These are phyloP conservation scores for Athalia cordata DNA, from an alignment of 2,888 invertebrate species.

Conservation along the genomic window DNA sequence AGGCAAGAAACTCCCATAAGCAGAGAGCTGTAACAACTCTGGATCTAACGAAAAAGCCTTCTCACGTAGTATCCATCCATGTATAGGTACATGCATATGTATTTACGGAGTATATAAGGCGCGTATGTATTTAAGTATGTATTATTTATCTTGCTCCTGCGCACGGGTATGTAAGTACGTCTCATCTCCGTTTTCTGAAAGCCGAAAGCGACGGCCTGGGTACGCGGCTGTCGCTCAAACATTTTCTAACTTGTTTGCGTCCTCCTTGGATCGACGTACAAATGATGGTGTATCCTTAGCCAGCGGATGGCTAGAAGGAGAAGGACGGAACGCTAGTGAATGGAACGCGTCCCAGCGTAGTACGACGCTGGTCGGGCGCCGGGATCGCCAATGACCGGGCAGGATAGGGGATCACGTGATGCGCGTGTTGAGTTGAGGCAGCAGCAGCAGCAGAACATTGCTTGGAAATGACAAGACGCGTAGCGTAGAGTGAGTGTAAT, in stretches of 20 bases:
- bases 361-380: conserved; percentile 57
- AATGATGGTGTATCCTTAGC: conserved; percentile 18
- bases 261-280: conserved; percentile 26
- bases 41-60: conserved; percentile 30
- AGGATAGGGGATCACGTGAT: conserved; percentile 64
- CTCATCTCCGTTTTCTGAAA: conserved; percentile 9
- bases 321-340: conserved; percentile 59
- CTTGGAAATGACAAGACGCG: conserved; percentile 69
- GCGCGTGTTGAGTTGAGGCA: conserved; percentile 62
- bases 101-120: neutral
- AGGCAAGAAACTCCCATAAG: conserved; percentile 27
- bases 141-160: neutral
- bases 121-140: neutral
- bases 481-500: conserved; percentile 57
- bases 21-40: neutral
- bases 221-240: conserved; percentile 32
- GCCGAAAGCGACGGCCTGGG: conserved; percentile 22
- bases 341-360: conserved; percentile 69
- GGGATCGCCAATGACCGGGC: conserved; percentile 60
- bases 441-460: conserved; percentile 63
- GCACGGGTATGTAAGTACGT: neutral
- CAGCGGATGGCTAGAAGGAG: conserved; percentile 29
- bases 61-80: neutral
- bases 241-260: conserved; percentile 42
- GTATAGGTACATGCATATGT: neutral